Evolutionary conservation across 1,140 invertebrate species (phyloP).

Genomic region (Bombyx mandarina): DNA sequence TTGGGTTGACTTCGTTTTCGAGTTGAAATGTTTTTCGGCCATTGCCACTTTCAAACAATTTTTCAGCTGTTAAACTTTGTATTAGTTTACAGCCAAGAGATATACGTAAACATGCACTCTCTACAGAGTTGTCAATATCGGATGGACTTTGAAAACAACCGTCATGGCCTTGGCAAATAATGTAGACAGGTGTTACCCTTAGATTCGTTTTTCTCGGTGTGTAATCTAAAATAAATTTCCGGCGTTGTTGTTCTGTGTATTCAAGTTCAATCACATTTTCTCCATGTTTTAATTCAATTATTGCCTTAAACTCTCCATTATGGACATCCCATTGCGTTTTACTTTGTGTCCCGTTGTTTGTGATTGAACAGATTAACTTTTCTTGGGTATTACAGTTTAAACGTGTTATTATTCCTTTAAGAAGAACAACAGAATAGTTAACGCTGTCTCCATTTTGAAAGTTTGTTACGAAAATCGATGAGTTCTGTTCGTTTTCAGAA

Average conservation of each 20-base stretch:
- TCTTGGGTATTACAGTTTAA: slow-evolving; percentile 55
- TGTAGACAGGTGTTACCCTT: slow-evolving; percentile 77
- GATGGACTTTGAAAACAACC: slow-evolving; percentile 85
- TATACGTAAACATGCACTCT: slow-evolving; percentile 84
- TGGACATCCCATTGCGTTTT: slow-evolving; percentile 55
- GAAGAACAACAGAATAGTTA: slow-evolving; percentile 60
- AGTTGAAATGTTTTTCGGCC: slow-evolving; percentile 87
- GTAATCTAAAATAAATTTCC: slow-evolving; percentile 48
- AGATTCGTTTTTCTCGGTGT: slow-evolving; percentile 65
- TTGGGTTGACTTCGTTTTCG: slow-evolving; percentile 73
- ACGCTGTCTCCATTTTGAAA: slow-evolving; percentile 65
- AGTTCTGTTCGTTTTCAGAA: slow-evolving; percentile 51
- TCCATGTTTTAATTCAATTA: slow-evolving; percentile 56
- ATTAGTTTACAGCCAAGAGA: slow-evolving; percentile 83
- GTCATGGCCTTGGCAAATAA: slow-evolving; percentile 82
- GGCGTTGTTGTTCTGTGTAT: slow-evolving; percentile 40
- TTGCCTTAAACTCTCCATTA: slow-evolving; percentile 65
- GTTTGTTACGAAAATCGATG: slow-evolving; percentile 59
- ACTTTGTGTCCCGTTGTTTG: slow-evolving; percentile 32
- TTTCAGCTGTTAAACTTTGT: slow-evolving; percentile 90
- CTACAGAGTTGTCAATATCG: slow-evolving; percentile 77
- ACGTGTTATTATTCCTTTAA: slow-evolving; percentile 63
- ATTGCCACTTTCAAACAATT: slow-evolving; percentile 85
- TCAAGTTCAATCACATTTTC: slow-evolving; percentile 56
- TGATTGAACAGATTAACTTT: slow-evolving; percentile 51